Conservation (phyloP, 2,888 invertebrate species). For the Drosophila acutilabella region DNA sequence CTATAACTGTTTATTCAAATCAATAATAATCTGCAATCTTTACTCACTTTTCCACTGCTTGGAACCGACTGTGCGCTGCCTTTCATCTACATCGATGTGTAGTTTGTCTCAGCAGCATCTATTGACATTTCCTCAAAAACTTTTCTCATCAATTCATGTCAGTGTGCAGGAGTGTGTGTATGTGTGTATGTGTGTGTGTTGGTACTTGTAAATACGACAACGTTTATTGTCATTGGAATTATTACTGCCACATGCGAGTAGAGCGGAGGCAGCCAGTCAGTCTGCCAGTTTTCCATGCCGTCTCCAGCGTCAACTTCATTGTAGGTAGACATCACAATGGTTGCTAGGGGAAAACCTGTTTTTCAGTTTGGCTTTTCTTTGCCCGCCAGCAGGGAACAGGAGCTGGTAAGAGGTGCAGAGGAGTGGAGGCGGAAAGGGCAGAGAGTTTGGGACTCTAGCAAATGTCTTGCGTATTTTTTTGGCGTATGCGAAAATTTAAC, state of each 20-base stretch:
- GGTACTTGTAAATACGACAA: constrained; percentile 77
- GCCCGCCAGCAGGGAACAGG: constrained; percentile 29
- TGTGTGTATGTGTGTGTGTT: constrained; percentile 43
- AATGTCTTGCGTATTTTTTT: constrained; percentile 68
- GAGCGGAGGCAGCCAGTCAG: constrained; percentile 31
- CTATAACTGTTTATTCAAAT: constrained; percentile 8
- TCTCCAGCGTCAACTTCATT: constrained; percentile 52
- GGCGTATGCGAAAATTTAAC: constrained; percentile 83
- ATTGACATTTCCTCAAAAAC: constrained; percentile 81
- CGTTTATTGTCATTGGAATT: constrained; percentile 81
- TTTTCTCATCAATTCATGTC: constrained; percentile 80
- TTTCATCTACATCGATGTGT: constrained; percentile 50
- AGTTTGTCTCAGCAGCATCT: constrained; percentile 75
- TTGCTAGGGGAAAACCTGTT: constrained; percentile 79
- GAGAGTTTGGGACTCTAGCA: constrained; percentile 28
- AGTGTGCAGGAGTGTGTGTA: constrained; percentile 49
- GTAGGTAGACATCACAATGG: constrained; percentile 77
- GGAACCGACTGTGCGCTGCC: constrained; percentile 11
- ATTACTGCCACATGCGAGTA: constrained; percentile 72
- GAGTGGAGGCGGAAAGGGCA: not conserved
- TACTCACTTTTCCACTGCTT: constrained; percentile 39
- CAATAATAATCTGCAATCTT: constrained; percentile 17
- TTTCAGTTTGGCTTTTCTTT: constrained; percentile 71
- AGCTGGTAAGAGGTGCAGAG: not conserved
- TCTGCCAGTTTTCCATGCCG: constrained; percentile 46